These are phyloP conservation scores for Altica lythri DNA, from an alignment of 2,888 invertebrate species.

Conservation along the genomic window DNA sequence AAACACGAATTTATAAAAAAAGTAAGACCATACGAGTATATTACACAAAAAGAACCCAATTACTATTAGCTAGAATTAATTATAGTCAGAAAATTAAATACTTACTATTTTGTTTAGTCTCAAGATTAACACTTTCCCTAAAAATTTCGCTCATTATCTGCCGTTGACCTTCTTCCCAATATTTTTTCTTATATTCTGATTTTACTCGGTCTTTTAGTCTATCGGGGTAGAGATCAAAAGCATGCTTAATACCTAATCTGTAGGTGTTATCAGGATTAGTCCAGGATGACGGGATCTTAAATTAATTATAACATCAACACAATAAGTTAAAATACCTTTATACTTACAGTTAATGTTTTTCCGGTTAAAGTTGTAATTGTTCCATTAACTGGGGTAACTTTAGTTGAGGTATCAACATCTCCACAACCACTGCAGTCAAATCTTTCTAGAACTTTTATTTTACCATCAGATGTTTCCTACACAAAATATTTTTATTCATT, in stretches of 20 bases:
- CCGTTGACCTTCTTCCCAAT: constrained; percentile 87
- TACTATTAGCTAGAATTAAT: too few relatives aligned
- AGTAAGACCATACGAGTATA: too few relatives aligned
- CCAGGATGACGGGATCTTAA: constrained; percentile 80
- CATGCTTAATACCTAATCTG: constrained; percentile 85
- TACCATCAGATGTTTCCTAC: constrained; percentile 87
- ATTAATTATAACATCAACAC: constrained; percentile 8
- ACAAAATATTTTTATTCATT: constrained; percentile 34
- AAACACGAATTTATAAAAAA: too few relatives aligned
- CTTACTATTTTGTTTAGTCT: constrained; percentile 54
- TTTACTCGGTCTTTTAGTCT: constrained; percentile 78
- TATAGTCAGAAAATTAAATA: too few relatives aligned
- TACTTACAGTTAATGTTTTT: constrained; percentile 78
- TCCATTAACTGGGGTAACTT: constrained; percentile 71
- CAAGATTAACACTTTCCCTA: constrained; percentile 77
- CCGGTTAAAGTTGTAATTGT: constrained; percentile 85
- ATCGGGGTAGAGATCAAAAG: constrained; percentile 85
- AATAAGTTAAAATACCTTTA: neutral
- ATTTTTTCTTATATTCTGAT: constrained; percentile 74
- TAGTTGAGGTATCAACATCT: constrained; percentile 89
- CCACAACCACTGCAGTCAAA: constrained; percentile 97
- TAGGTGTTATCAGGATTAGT: constrained; percentile 82
- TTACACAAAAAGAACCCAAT: too few relatives aligned
- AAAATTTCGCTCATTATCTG: constrained; percentile 76
- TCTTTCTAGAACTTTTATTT: constrained; percentile 91